phyloP scores from a whole-genome alignment of 2,797 vertebrate species.

The Muscicapa striata region DNA sequence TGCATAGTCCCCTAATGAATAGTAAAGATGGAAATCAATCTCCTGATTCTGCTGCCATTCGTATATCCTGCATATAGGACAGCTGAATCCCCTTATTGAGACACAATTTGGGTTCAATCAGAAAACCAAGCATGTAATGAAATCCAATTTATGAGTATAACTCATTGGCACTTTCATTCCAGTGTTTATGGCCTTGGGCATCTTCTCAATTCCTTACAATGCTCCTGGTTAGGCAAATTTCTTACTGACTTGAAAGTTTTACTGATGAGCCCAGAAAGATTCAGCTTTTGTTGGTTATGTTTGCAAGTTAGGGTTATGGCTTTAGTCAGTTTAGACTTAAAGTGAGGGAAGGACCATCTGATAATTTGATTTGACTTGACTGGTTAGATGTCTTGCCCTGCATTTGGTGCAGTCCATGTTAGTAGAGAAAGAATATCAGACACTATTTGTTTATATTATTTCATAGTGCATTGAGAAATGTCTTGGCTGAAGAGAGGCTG shows the following conservation, averaged over 20 bases:
- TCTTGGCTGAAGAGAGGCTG: background rate
- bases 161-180: background rate
- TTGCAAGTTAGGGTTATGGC: background rate
- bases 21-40: conserved; percentile 75
- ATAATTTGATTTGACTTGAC: background rate
- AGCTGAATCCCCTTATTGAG: conserved; percentile 47
- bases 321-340: background rate
- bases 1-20: conserved; percentile 71
- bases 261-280: background rate
- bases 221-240: background rate
- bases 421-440: background rate
- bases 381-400: background rate
- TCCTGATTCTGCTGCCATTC: conserved; percentile 58
- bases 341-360: background rate
- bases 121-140: conserved; percentile 15
- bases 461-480: background rate
- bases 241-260: background rate
- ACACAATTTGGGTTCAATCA: conserved; percentile 54
- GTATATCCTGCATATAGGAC: conserved; percentile 43
- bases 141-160: background rate
- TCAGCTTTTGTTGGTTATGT: background rate
- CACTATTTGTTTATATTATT: background rate
- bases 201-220: background rate
- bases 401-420: background rate
- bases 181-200: background rate